Conservation (phyloP, 2,113 vertebrate species). For the Micromys minutus region DNA sequence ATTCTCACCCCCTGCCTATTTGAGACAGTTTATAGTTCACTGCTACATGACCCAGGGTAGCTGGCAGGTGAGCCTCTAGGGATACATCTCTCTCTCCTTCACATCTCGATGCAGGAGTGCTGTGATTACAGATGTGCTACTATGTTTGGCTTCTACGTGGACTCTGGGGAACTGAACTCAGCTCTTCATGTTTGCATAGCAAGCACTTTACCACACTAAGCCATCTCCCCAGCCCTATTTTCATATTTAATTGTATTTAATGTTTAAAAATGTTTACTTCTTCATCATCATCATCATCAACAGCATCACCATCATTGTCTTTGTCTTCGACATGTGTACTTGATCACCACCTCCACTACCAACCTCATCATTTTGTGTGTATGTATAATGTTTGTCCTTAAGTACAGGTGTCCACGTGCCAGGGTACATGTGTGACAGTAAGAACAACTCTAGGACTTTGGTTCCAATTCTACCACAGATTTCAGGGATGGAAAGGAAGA, state of each 20-base stretch:
- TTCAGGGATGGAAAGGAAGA: neutral
- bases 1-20: neutral
- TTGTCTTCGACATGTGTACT: neutral
- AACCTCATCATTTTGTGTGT: neutral
- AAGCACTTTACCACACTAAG: neutral
- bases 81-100: neutral
- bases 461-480: neutral
- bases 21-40: neutral
- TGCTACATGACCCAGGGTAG: too few relatives aligned
- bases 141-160: neutral
- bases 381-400: neutral
- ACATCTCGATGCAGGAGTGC: neutral
- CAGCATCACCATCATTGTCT: accelerated
- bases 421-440: too few relatives aligned
- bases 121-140: neutral
- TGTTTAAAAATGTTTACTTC: neutral
- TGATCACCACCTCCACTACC: neutral
- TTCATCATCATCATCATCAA: neutral
- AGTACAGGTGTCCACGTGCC: neutral
- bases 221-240: neutral
- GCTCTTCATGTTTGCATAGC: neutral
- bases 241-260: neutral
- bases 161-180: neutral
- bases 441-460: neutral
- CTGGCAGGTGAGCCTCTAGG: neutral